Percentiles rank a stretch among this genome's conserved stretches.
Evolutionary conservation across 2,888 invertebrate genomes (phyloP).

Genomic region (Lithophane leautieri): DNA sequence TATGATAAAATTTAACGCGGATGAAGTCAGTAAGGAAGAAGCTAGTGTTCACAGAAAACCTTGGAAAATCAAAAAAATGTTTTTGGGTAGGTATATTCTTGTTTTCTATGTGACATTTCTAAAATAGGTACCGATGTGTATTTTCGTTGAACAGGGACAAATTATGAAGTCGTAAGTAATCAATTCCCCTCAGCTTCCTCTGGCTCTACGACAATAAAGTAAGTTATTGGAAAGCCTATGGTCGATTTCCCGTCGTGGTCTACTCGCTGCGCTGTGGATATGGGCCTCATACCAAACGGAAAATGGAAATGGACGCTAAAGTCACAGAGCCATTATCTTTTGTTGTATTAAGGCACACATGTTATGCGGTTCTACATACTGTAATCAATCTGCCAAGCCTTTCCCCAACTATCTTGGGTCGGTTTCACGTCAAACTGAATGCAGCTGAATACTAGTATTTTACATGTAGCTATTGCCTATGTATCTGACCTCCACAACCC

Average conservation of each 20-base stretch:
- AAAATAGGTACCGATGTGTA: too few relatives aligned
- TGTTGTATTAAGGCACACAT: not conserved
- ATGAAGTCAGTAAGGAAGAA: too few relatives aligned
- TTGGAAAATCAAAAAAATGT: not conserved
- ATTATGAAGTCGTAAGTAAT: too few relatives aligned
- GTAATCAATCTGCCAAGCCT: not conserved
- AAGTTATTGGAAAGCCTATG: not conserved
- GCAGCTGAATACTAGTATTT: not conserved
- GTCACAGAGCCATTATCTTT: not conserved
- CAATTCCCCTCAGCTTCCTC: too few relatives aligned
- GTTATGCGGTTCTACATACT: not conserved
- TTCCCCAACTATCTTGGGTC: not conserved
- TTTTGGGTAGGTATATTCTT: not conserved
- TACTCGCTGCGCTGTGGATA: not conserved
- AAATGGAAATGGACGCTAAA: not conserved
- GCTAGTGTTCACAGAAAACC: not conserved
- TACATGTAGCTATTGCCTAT: not conserved
- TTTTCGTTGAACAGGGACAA: not conserved
- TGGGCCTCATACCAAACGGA: not conserved
- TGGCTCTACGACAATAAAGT: too few relatives aligned
- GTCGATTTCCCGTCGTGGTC: too few relatives aligned
- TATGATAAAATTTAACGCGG: too few relatives aligned
- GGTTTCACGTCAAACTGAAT: not conserved
- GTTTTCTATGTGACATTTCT: too few relatives aligned
- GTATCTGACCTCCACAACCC: not conserved